These are phyloP conservation scores for Sinocyclocheilus rhinocerous DNA, from an alignment of 2,113 vertebrate genomes.

Conservation along the genomic window DNA sequence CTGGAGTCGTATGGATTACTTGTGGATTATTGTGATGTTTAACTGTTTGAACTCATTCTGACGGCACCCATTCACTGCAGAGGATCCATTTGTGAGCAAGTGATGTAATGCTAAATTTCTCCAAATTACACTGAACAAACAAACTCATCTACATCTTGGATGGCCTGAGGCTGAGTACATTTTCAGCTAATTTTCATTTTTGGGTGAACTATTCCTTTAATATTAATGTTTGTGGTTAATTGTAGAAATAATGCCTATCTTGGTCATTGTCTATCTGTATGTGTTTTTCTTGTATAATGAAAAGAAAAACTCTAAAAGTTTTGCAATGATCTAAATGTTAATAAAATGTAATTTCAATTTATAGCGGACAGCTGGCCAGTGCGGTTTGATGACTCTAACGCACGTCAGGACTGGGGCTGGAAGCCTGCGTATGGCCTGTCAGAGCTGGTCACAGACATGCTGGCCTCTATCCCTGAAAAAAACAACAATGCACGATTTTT, in stretches of 20 bases:
- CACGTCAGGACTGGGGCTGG: conserved; percentile 78
- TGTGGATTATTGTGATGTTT: no score
- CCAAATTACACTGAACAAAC: no score
- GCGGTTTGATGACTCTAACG: conserved; percentile 77
- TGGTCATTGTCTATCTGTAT: not conserved
- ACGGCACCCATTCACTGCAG: no score
- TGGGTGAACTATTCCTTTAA: not conserved
- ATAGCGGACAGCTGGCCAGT: conserved; percentile 80
- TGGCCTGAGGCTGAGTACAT: no score
- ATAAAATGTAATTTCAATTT: not conserved
- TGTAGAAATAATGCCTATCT: not conserved
- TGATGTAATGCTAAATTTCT: no score
- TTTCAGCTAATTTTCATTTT: no score
- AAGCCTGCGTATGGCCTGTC: conserved; percentile 67
- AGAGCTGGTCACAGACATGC: conserved; percentile 75
- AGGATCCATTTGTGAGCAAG: no score
- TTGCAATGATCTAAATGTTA: not conserved
- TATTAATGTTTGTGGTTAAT: no score
- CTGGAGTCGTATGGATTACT: no score
- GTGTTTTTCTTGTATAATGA: not conserved
- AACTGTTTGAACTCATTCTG: no score
- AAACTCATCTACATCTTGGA: no score
- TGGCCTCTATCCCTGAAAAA: conserved; percentile 66
- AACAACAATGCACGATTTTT: conserved; percentile 53
- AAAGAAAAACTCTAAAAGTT: not conserved